A percentile compares a stretch with the other conserved stretches of the same genome.
Conservation (phyloP, 2,888 invertebrate genomes). For the Drosophila acutilabella region DNA sequence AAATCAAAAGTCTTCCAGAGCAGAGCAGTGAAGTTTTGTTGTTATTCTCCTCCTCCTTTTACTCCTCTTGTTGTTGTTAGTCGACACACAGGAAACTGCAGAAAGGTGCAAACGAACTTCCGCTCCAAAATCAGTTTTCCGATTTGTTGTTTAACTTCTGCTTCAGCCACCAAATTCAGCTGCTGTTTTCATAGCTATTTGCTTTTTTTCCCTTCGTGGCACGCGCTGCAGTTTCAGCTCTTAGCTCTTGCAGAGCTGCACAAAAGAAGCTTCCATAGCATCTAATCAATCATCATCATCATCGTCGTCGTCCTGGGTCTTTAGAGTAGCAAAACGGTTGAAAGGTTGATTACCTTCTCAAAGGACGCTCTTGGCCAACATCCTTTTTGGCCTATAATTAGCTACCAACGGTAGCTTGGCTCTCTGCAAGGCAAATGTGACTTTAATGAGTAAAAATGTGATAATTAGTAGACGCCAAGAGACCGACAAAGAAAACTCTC, state of each 20-base stretch:
- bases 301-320: constrained; percentile 12
- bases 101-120: constrained; percentile 84
- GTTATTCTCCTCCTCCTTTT: too few relatives aligned
- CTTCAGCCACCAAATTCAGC: constrained; percentile 6
- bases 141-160: constrained; percentile 66
- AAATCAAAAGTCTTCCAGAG: constrained; percentile 34
- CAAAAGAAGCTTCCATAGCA: background rate
- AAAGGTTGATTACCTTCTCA: constrained; percentile 70
- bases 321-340: constrained; percentile 62
- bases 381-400: constrained; percentile 55
- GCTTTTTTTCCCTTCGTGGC: constrained; percentile 32
- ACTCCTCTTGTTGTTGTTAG: constrained; percentile 20
- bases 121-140: constrained; percentile 81
- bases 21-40: too few relatives aligned
- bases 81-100: constrained; percentile 77
- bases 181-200: constrained; percentile 26
- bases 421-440: constrained; percentile 64
- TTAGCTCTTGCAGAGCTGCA: constrained; percentile 21
- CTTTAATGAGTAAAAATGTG: constrained; percentile 81
- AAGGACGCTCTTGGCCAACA: constrained; percentile 28
- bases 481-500: constrained; percentile 68
- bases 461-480: constrained; percentile 72
- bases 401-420: constrained; percentile 17
- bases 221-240: constrained; percentile 63
- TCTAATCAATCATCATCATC: constrained; percentile 77